Percentiles rank a stretch among this genome's conserved stretches.
phyloP scores from a whole-genome alignment of 2,888 invertebrate genomes.

The Aporophyla nigra region DNA sequence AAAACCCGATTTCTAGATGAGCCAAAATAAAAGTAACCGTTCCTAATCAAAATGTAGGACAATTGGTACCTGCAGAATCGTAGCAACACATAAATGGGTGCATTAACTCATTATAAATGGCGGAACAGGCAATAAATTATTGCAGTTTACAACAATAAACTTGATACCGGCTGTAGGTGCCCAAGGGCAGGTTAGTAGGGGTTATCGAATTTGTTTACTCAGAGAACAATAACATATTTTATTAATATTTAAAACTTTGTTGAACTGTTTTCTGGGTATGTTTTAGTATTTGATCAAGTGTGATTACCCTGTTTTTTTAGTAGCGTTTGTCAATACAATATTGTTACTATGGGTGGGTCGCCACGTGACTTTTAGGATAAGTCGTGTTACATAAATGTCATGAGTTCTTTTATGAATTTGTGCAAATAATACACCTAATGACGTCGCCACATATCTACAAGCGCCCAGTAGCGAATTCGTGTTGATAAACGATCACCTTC shows the following conservation, averaged over 20 bases:
- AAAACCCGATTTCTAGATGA: slow-evolving; percentile 6
- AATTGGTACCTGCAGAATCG: slow-evolving; percentile 27
- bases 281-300: slow-evolving; percentile 49
- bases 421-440: slow-evolving; percentile 30
- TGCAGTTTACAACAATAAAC: slow-evolving; percentile 66
- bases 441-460: slow-evolving; percentile 30
- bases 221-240: slow-evolving; percentile 42
- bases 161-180: slow-evolving; percentile 63
- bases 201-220: slow-evolving; percentile 74
- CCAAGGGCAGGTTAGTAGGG: slow-evolving; percentile 72
- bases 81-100: slow-evolving; percentile 66
- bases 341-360: slow-evolving; percentile 5
- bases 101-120: slow-evolving; percentile 72
- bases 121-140: slow-evolving; percentile 71
- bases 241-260: slow-evolving; percentile 34
- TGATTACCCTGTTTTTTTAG: background rate
- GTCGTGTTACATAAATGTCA: slow-evolving; percentile 39
- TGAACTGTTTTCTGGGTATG: slow-evolving; percentile 17
- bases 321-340: slow-evolving; percentile 5
- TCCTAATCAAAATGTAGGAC: slow-evolving; percentile 36
- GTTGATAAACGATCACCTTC: slow-evolving; percentile 56
- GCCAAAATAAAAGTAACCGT: slow-evolving; percentile 4
- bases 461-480: slow-evolving; percentile 57
- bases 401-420: slow-evolving; percentile 23
- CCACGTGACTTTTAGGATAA: slow-evolving; percentile 52